Conservation (phyloP, 2,797 vertebrate species). For the Meriones psammophilus region DNA sequence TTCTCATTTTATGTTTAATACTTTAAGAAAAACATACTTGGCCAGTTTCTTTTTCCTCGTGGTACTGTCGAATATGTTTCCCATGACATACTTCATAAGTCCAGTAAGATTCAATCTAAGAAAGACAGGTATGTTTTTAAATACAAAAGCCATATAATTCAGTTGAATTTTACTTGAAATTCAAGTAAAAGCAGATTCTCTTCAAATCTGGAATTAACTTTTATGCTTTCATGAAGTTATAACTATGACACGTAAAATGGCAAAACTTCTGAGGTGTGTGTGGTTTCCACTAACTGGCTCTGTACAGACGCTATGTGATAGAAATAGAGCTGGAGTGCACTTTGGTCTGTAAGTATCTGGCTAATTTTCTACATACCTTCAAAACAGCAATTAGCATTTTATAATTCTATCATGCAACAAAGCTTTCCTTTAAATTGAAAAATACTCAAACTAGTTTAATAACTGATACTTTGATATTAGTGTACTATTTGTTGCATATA, state of each 20-base stretch:
- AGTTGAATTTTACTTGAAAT: constrained; percentile 36
- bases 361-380: constrained; percentile 51
- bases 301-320: constrained; percentile 47
- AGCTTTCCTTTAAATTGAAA: constrained; percentile 50
- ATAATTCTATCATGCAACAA: constrained; percentile 4
- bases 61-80: constrained; percentile 97
- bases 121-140: constrained; percentile 67
- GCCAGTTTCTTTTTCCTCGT: constrained; percentile 98
- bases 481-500: neutral
- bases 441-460: constrained; percentile 48
- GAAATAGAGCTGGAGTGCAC: constrained; percentile 4
- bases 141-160: constrained; percentile 15
- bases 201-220: constrained; percentile 41
- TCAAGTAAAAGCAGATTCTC: constrained; percentile 27
- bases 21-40: constrained; percentile 91
- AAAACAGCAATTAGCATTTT: constrained; percentile 54
- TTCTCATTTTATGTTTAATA: constrained; percentile 55
- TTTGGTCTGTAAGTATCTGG: neutral
- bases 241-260: constrained; percentile 21
- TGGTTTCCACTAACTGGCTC: constrained; percentile 46
- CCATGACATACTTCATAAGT: constrained; percentile 99
- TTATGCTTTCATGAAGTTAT: constrained; percentile 67
- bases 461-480: constrained; percentile 22
- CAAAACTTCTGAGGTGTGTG: constrained; percentile 52
- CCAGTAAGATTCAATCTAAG: constrained; percentile 99